Conservation (phyloP, 1,140 invertebrate species). For the Lordiphosa stackelbergi region DNA sequence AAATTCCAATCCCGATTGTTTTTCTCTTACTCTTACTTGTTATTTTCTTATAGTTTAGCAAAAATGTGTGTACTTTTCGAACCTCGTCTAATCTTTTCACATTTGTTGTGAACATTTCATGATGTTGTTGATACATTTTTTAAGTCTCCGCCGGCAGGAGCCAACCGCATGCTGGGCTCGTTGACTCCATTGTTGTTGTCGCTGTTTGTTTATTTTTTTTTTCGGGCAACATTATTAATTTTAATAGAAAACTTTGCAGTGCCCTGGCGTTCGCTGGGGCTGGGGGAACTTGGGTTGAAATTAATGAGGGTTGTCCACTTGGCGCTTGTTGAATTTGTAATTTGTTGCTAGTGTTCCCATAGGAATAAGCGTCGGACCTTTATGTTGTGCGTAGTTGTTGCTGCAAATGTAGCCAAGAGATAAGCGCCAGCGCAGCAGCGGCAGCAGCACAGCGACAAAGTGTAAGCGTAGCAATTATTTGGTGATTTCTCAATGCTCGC, state of each 20-base stretch:
- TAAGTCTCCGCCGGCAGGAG: conserved; percentile 32
- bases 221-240: conserved; percentile 73
- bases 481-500: conserved; percentile 63
- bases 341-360: conserved; percentile 66
- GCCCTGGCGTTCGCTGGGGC: background rate
- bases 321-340: conserved; percentile 75
- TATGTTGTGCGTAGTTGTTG: conserved; percentile 29
- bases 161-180: conserved; percentile 42
- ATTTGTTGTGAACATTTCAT: conserved; percentile 45
- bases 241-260: conserved; percentile 71
- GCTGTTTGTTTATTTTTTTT: conserved; percentile 24
- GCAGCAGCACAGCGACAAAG: conserved; percentile 59
- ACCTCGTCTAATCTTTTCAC: background rate
- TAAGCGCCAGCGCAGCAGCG: conserved; percentile 41
- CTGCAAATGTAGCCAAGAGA: conserved; percentile 66
- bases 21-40: too few relatives aligned
- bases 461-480: conserved; percentile 73
- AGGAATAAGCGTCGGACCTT: conserved; percentile 46
- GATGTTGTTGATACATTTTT: conserved; percentile 64
- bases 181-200: conserved; percentile 39
- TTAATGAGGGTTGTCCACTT: conserved; percentile 76
- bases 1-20: too few relatives aligned
- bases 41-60: too few relatives aligned
- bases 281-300: conserved; percentile 28
- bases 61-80: too few relatives aligned